Conservation (phyloP, 2,888 invertebrate genomes). For the Euspilapteryx auroguttella region DNA sequence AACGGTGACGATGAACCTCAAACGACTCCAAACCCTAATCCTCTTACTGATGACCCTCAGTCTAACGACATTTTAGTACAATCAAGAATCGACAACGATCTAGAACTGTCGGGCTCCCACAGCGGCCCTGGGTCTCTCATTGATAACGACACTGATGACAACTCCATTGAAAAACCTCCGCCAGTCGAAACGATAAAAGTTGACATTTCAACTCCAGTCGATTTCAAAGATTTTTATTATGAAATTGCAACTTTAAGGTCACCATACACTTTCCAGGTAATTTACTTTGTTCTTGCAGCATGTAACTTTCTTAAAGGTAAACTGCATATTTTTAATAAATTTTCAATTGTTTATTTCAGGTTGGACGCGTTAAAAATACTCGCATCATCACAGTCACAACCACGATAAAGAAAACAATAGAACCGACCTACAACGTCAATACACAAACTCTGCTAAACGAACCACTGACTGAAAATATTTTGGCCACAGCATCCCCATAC, state of each 20-base stretch:
- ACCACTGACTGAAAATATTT: constrained; percentile 85
- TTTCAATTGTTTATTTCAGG: constrained; percentile 56
- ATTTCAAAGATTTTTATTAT: constrained; percentile 83
- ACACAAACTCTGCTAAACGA: constrained; percentile 67
- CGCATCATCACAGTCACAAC: constrained; percentile 87
- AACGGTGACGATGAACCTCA: constrained; percentile 56
- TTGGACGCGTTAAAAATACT: constrained; percentile 84
- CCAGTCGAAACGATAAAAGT: constrained; percentile 83
- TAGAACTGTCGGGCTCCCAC: constrained; percentile 75
- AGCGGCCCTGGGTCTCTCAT: constrained; percentile 62
- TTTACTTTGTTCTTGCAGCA: constrained; percentile 5
- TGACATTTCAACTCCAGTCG: constrained; percentile 85
- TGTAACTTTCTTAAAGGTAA: constrained; percentile 1
- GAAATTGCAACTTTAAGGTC: constrained; percentile 90
- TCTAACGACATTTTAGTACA: constrained; percentile 58
- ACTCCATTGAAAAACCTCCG: constrained; percentile 65
- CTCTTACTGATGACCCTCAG: constrained; percentile 40
- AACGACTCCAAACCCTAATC: constrained; percentile 43
- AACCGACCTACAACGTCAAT: constrained; percentile 55
- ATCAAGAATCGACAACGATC: constrained; percentile 64
- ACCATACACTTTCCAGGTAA: constrained; percentile 87
- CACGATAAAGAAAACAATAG: constrained; percentile 78
- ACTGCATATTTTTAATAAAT: constrained; percentile 4
- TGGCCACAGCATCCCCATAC: constrained; percentile 76
- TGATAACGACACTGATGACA: constrained; percentile 65